Base-by-base conservation (phyloP, 2,888 invertebrate genomes). In the Argyresthia albistria region DNA sequence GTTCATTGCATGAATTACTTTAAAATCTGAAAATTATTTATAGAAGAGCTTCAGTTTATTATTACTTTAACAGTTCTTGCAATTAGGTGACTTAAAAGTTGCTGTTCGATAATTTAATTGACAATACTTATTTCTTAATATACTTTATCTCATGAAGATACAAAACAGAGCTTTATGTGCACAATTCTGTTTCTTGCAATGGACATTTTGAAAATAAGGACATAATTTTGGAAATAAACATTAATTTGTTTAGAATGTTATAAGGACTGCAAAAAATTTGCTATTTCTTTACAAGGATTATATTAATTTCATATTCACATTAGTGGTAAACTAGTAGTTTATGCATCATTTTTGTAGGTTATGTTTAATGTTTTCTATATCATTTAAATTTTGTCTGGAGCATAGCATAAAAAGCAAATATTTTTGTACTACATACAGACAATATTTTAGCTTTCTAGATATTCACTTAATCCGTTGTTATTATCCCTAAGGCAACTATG, bases 191-290 rank as follows among this genome's bases (percentile, higher is more conserved):
- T 64, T 66, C 65, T 67, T 75, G 70, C 71, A 73, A 69, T 73
- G 66, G 62, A 70, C 69, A 70, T 67, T 69, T 64, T 61, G 62
- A 60, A 65, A 66, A 61, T 76, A 75, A 70, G 73, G 69, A 77
- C 69, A 75, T 70, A 65, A 69, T 71, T 76, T 71, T 75, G 65
- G 70, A 70, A 66, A 68, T 64, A 63, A 60, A 67, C 15, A 46
- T 45, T 61, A 66, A 10, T 69, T 69, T 66, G 59, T 70, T 75
- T 72, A 60, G 72, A 71, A 65, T 70, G 61, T 68, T 73, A 66
- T 77, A 79, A 80, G 81, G 75, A 83, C 73, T 80, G 76, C 75
- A 79, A 69, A 66, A 25, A 66, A 64, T 80, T 81, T 81, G 74
- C 78, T 81, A 78, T 76, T 73, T 72, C 63, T 80, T 76, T 78